Conservation (phyloP, 2,797 vertebrate genomes). For the Chaetodon trifasciatus region DNA sequence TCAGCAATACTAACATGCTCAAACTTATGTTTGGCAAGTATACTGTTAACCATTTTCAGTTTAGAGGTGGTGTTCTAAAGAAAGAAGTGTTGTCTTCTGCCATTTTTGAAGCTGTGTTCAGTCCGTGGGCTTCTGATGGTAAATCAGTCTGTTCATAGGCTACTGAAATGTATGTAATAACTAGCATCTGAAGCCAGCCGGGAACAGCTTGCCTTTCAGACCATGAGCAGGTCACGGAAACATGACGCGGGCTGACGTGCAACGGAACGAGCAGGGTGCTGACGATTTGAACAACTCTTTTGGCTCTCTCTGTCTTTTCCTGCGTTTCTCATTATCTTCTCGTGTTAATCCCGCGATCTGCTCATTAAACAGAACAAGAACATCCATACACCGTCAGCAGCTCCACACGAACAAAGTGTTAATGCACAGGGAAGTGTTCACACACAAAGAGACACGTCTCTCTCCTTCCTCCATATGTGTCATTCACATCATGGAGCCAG, state of each 20-base stretch:
- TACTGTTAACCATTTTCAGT: too few relatives aligned
- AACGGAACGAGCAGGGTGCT: slow-evolving; percentile 32
- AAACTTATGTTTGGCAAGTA: too few relatives aligned
- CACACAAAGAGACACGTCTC: slow-evolving; percentile 26
- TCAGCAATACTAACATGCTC: too few relatives aligned
- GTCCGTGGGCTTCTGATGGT: neutral
- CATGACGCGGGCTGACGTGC: slow-evolving; percentile 28
- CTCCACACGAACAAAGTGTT: slow-evolving; percentile 60
- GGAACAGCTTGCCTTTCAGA: slow-evolving; percentile 29
- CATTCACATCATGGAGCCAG: slow-evolving; percentile 34
- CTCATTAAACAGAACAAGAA: slow-evolving; percentile 71
- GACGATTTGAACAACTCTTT: slow-evolving; percentile 55
- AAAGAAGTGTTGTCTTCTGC: neutral
- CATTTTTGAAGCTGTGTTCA: neutral
- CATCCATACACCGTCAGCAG: slow-evolving; percentile 70
- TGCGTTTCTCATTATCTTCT: slow-evolving; percentile 63
- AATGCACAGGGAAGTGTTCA: slow-evolving; percentile 32
- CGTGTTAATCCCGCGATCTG: slow-evolving; percentile 70
- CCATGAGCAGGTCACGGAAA: slow-evolving; percentile 19
- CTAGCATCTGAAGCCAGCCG: slow-evolving; percentile 4
- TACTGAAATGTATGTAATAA: neutral
- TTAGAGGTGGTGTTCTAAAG: too few relatives aligned
- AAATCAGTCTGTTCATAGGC: slow-evolving; percentile 6
- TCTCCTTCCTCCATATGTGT: slow-evolving; percentile 27
- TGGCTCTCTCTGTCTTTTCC: slow-evolving; percentile 48